A percentile compares a stretch with the other conserved stretches of the same genome.
phyloP scores from a whole-genome alignment of 2,113 vertebrate species.

The Toxostoma redivivum region DNA sequence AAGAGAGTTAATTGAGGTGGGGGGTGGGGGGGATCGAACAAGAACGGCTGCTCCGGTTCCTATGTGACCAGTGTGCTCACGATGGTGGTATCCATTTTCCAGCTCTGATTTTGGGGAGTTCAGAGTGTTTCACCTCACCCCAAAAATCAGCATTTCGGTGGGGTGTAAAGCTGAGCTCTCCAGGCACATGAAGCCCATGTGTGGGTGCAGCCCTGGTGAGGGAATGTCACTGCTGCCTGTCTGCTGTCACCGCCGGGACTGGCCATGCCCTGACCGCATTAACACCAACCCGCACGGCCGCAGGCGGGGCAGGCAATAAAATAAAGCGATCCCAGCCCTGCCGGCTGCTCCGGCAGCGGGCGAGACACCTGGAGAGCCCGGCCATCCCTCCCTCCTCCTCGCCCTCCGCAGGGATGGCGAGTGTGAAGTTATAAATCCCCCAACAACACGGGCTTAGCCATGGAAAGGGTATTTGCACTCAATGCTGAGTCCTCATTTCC shows the following conservation, averaged over 20 bases:
- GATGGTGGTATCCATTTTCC: accelerated
- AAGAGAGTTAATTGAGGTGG: slow-evolving; percentile 44
- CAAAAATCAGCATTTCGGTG: background rate
- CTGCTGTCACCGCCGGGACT: background rate
- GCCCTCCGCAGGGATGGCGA: background rate
- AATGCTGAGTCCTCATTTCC: background rate
- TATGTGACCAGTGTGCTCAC: background rate
- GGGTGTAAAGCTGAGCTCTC: background rate
- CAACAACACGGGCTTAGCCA: accelerated
- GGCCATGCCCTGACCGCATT: background rate
- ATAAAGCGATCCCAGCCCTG: background rate
- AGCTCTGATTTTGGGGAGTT: background rate
- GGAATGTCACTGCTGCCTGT: background rate
- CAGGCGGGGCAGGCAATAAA: background rate
- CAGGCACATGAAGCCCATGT: accelerated
- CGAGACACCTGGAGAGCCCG: background rate
- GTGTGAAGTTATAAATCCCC: background rate
- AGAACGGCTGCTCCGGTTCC: background rate
- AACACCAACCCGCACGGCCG: too few species aligned
- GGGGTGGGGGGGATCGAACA: background rate
- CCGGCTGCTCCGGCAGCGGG: background rate
- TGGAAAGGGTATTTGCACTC: background rate
- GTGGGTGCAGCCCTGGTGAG: accelerated
- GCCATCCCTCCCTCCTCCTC: background rate
- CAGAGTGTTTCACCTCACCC: background rate